Evolutionary conservation across 2,888 invertebrate genomes (phyloP), one percentile per base, ranked within the genome.

Genomic region (Cerceris rybyensis): DNA sequence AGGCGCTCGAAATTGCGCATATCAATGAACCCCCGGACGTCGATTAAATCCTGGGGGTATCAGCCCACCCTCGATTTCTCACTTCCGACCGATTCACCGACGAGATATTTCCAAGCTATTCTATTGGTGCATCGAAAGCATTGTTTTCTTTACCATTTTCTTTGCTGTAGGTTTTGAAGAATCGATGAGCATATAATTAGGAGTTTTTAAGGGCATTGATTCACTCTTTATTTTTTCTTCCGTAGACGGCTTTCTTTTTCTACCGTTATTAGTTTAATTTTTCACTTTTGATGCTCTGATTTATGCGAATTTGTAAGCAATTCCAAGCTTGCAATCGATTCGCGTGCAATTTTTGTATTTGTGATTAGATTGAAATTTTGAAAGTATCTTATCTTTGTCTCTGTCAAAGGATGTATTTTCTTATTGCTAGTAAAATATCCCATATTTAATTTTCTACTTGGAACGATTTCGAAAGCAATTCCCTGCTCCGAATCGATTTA

Each of bases 1-100:
- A 78, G 79, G 75, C 80, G 75, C 73, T 75, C 84, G 80, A 86
- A 85, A 86, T 86, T 86, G 84, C 85, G 86, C 84, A 83, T 85
- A 85, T 81, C 86, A 85, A 85, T 83, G 83, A 84, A 71, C 68
- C 8, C 43, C 14, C 71, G 71, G 69, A 65, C 50, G 70, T 67
- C 73, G 85, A 84, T 84, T 76, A 78, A 84, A 83, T 83, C 84
- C 84, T 57, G 76, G 61, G 60, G 67, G 70, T 60, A 68, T 49
- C 57, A 59, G 43, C 72, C 65, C 73, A 58, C 78, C 78, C 81
- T 75, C 82, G 78, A 84, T 83, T 75, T 65, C 75, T 75, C 78
- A 84, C 84, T 79, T 78, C 69, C 58, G 41, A 73, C 43, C 55
- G 61, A 55, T 72, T 57, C 72, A 72, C 72, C 72, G 72, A 17